Evolutionary conservation across 2,888 invertebrate species (phyloP).

Genomic region (Dinocampus coccinellae): DNA sequence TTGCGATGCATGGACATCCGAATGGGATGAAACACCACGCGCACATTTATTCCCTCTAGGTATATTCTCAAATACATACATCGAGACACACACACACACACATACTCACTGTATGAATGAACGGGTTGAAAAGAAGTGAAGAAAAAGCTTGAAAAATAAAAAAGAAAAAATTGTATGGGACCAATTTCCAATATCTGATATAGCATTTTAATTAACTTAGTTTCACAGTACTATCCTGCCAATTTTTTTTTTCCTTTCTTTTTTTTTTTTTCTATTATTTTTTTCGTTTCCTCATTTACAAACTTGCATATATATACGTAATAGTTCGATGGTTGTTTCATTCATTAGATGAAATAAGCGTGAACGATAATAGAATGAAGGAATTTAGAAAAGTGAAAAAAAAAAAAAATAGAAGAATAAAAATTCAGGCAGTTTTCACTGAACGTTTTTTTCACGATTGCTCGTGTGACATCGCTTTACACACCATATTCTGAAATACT

Average conservation of each 20-base stretch:
- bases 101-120: background rate
- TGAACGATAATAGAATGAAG: background rate
- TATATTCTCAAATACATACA: background rate
- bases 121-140: background rate
- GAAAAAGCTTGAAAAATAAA: constrained; percentile 7
- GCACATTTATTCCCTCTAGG: background rate
- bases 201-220: constrained; percentile 57
- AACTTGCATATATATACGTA: background rate
- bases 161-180: constrained; percentile 19
- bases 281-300: background rate
- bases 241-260: constrained; percentile 29
- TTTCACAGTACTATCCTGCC: constrained; percentile 46
- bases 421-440: constrained; percentile 8
- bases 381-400: background rate
- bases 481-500: no score
- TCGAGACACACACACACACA: background rate
- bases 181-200: constrained; percentile 57
- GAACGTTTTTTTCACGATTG: background rate
- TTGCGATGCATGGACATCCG: constrained; percentile 10
- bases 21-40: background rate
- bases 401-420: no score
- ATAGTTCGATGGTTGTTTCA: background rate
- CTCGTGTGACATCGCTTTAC: background rate
- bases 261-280: background rate
- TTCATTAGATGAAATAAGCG: background rate